A percentile compares a stretch with the other conserved stretches of the same genome.
Conservation (phyloP, 2,888 invertebrate species). For the Drosophila mulleri region DNA sequence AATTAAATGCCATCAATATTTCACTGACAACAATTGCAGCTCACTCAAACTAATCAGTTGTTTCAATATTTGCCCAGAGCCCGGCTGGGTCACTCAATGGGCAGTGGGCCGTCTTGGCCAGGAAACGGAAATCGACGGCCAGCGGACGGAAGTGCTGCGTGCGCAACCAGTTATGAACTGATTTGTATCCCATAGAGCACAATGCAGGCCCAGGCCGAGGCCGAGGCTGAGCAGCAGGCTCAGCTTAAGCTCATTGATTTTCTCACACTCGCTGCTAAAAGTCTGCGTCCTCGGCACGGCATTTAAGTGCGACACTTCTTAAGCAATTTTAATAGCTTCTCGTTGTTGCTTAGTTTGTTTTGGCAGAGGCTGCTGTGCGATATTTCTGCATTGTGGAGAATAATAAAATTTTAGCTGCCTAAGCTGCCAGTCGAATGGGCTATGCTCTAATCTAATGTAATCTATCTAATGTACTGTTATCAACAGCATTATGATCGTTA, state of each 20-base stretch:
- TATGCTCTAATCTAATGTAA: neutral
- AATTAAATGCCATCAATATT: constrained; percentile 71
- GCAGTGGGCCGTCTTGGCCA: constrained; percentile 15
- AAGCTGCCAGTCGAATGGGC: neutral
- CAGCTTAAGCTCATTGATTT: constrained; percentile 67
- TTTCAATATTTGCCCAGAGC: constrained; percentile 69
- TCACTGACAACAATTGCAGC: constrained; percentile 46
- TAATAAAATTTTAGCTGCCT: neutral
- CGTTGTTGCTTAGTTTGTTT: neutral
- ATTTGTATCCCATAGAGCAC: constrained; percentile 19
- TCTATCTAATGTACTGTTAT: neutral
- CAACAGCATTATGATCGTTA: neutral
- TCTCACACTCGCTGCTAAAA: constrained; percentile 53
- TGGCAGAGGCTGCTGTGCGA: neutral
- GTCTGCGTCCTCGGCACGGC: constrained; percentile 1
- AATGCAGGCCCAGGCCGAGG: neutral
- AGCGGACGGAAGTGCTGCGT: constrained; percentile 61
- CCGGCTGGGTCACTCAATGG: neutral
- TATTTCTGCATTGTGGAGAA: neutral
- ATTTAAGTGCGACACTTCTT: constrained; percentile 24
- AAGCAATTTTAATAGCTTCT: constrained; percentile 28
- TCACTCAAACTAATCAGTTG: constrained; percentile 76
- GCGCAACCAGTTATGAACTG: constrained; percentile 57
- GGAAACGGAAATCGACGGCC: constrained; percentile 63
- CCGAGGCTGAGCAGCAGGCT: constrained; percentile 5